Base-by-base conservation (phyloP, 2,888 invertebrate genomes). In the Chloromyia formosa region DNA sequence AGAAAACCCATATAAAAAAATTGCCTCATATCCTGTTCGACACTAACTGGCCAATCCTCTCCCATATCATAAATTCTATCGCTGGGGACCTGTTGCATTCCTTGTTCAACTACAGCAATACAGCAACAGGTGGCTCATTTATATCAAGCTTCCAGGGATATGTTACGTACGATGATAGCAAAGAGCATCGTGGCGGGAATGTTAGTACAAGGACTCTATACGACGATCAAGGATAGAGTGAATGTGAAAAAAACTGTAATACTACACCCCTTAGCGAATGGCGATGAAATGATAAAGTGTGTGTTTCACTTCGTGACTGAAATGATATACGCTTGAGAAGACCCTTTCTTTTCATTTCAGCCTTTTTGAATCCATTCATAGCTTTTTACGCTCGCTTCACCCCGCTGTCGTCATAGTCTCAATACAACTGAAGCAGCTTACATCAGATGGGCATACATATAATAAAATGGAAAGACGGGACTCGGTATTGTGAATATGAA, bases 41-140 rank as follows among this genome's bases (percentile, higher is more conserved):
- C 71, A 58, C 71, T 71, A 71, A 71, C 71, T 71, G 71, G 71
- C 58, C 56, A 71, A 71, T 71, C 71, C 56, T 49, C 66, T 66
- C 49, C 54, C 69, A 69, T 69, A 69, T 58, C 71, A 71, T 71
- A 56, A 71, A 56, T 42, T 56, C 40, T 58, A 71, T 69, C 68
- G 23, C 58, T 40, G 27, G 16, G 42, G 71, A 71, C 71, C 56
- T 71, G 71, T 71, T 71, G 58, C 56, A 58, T 49, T 53, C 27
- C 22, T 27, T 54, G 69, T 54, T 35, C 7, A 2, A 35, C 27
- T 35, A 35, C 27, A 35, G 27, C 7, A 4, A 35, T 53, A 49
- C 54, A 58, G 40, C 71, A 71, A 71, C 71, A 71, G 71, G 71
- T 71, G 71, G 71, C 71, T 71, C 56, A 71, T 58, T 56, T 56